phyloP scores from a whole-genome alignment of 2,113 vertebrate genomes.

The Gulo gulo region DNA sequence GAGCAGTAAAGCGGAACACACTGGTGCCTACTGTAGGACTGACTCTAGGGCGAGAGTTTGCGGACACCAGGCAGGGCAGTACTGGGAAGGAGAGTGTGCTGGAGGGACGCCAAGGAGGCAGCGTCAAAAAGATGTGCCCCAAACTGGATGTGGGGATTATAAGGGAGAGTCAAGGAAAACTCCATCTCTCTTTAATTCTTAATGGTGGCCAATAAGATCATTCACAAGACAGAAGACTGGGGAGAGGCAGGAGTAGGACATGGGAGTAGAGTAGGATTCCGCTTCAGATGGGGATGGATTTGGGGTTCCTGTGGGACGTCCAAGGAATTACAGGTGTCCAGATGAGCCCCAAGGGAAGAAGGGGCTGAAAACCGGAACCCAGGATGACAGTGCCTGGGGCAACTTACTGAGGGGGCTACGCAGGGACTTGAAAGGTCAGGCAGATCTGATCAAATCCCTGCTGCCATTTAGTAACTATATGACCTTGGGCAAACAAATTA shows the following conservation, averaged over 20 bases:
- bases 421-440: neutral
- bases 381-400: fast-evolving
- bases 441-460: neutral
- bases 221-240: neutral
- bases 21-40: neutral
- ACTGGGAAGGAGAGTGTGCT: neutral
- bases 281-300: neutral
- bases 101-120: neutral
- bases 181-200: neutral
- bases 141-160: neutral
- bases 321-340: neutral
- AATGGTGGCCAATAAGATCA: too few relatives aligned
- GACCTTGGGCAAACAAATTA: neutral
- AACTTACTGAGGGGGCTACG: neutral
- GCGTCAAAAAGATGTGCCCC: neutral
- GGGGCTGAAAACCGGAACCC: neutral
- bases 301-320: neutral
- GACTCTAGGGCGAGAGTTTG: neutral
- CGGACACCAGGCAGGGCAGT: fast-evolving
- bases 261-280: neutral
- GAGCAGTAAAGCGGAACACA: neutral
- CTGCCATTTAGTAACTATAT: neutral
- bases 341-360: fast-evolving
- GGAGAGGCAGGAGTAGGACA: neutral
- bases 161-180: neutral